phyloP scores from a whole-genome alignment of 2,888 invertebrate genomes.

The Limnephilus lunatus region DNA sequence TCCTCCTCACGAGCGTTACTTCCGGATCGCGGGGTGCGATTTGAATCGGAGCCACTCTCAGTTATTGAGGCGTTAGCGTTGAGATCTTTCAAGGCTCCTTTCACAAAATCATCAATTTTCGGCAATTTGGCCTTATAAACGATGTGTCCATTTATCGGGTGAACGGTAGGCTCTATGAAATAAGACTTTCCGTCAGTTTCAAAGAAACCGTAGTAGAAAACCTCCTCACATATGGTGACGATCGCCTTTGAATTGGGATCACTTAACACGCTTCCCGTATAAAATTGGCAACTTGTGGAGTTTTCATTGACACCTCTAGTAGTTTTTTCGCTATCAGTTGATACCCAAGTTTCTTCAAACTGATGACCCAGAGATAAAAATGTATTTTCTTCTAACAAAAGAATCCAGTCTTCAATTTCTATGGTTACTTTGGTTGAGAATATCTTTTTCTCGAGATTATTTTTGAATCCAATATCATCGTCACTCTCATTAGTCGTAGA shows the following conservation, averaged over 20 bases:
- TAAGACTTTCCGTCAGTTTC: conserved; percentile 58
- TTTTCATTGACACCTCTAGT: conserved; percentile 10
- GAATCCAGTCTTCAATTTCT: conserved; percentile 64
- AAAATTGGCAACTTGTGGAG: conserved; percentile 54
- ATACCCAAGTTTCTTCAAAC: conserved; percentile 60
- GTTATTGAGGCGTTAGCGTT: conserved; percentile 16
- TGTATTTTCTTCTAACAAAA: conserved; percentile 62
- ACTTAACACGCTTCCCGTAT: conserved; percentile 60
- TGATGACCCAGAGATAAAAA: conserved; percentile 55
- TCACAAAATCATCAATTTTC: neutral
- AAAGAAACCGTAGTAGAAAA: conserved; percentile 65
- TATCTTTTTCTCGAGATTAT: conserved; percentile 12
- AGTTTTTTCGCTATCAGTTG: conserved; percentile 17
- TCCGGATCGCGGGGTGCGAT: neutral
- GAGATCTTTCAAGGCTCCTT: neutral
- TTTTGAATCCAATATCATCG: conserved; percentile 32
- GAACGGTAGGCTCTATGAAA: conserved; percentile 65
- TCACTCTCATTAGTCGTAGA: conserved; percentile 39
- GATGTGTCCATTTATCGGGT: conserved; percentile 60
- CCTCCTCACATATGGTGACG: conserved; percentile 64
- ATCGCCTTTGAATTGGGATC: conserved; percentile 63
- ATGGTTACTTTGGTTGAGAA: conserved; percentile 54
- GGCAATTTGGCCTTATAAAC: conserved; percentile 63
- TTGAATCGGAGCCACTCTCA: conserved; percentile 12
- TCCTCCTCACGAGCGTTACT: conserved; percentile 3